phyloP scores from a whole-genome alignment of 2,113 vertebrate species.

The Ceyx margarethae region DNA sequence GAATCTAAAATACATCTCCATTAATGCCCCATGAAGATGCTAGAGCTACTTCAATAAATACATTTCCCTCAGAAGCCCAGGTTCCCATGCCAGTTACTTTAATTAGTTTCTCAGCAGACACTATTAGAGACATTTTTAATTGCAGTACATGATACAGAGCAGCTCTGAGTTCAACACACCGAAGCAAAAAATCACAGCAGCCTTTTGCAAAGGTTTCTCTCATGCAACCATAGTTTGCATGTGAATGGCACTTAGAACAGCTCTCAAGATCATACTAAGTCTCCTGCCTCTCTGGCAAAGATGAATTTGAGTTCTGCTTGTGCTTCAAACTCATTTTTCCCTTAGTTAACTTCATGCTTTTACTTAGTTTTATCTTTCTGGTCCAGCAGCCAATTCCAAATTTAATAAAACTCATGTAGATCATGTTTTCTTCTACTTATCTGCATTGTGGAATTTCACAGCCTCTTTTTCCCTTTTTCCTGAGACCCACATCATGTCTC shows the following conservation, averaged over 20 bases:
- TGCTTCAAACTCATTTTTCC: slow-evolving; percentile 32
- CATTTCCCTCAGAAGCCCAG: fast-evolving
- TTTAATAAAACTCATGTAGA: slow-evolving; percentile 41
- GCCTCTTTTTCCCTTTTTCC: not conserved
- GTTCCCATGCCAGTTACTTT: fast-evolving
- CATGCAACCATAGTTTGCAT: fast-evolving
- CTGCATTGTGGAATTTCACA: not conserved
- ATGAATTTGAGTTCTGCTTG: slow-evolving; percentile 8
- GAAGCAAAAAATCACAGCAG: not conserved
- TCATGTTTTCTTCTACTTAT: slow-evolving; percentile 45
- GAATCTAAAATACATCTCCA: fast-evolving
- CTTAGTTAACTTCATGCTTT: slow-evolving; percentile 52
- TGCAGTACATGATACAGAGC: fast-evolving
- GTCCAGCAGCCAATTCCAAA: slow-evolving; percentile 14
- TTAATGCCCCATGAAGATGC: fast-evolving
- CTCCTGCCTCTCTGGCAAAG: not conserved
- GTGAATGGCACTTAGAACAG: not conserved
- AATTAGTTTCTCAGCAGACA: not conserved
- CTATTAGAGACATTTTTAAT: not conserved
- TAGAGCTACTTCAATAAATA: fast-evolving
- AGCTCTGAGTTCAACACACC: not conserved
- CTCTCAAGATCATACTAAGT: slow-evolving; percentile 43
- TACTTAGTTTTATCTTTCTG: slow-evolving; percentile 30
- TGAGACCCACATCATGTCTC: not conserved
- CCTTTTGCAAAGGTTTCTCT: not conserved